Conservation (phyloP, 2,797 vertebrate genomes). For the Chloroceryle inda region DNA sequence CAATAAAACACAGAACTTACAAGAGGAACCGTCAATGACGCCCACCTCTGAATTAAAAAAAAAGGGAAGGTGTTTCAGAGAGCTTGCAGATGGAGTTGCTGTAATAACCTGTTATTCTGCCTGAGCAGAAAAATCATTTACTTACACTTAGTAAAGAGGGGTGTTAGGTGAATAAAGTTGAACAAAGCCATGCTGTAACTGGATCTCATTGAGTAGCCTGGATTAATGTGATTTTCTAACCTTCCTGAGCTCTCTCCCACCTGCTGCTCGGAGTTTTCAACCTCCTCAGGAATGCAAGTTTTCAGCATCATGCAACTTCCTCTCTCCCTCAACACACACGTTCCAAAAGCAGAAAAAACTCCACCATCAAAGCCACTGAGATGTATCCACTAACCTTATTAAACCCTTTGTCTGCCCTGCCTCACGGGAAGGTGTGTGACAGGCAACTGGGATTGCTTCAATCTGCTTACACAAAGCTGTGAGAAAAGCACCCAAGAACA, state of each 20-base stretch:
- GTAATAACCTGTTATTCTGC: not conserved
- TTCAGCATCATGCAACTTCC: not conserved
- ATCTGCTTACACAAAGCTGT: conserved; percentile 22
- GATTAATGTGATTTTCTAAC: not conserved
- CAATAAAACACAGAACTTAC: not conserved
- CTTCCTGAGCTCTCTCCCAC: not conserved
- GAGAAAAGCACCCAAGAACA: not conserved
- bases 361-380: not conserved
- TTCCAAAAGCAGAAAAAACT: not conserved
- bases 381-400: not conserved
- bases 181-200: not conserved
- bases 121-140: not conserved
- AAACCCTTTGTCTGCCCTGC: not conserved
- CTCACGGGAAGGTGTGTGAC: not conserved
- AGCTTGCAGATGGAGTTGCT: not conserved
- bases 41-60: not conserved
- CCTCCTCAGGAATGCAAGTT: not conserved
- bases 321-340: not conserved
- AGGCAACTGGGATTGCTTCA: not conserved
- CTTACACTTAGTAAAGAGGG: not conserved
- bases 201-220: not conserved
- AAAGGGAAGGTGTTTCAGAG: not conserved
- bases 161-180: not conserved
- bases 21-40: not conserved
- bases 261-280: not conserved